Percentiles rank a stretch among this genome's conserved stretches.
These are phyloP conservation scores for Characodon lateralis DNA, from an alignment of 2,797 vertebrate genomes.

Conservation along the genomic window DNA sequence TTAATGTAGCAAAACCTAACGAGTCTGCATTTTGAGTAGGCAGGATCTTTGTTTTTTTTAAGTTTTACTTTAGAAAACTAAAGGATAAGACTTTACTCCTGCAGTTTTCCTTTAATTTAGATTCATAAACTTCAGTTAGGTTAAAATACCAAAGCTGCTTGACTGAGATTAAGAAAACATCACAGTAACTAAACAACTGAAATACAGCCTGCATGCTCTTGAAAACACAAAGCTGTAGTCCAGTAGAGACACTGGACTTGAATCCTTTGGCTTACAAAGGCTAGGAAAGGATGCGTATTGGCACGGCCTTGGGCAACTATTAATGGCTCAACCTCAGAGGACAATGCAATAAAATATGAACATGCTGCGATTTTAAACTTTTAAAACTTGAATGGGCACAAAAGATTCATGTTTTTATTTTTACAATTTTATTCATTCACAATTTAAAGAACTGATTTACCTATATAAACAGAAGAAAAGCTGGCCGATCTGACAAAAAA, in stretches of 20 bases:
- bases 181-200: too few species aligned
- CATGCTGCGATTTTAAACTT: neutral
- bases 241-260: too few species aligned
- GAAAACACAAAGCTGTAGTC: neutral
- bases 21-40: neutral
- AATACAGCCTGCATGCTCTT: too few species aligned
- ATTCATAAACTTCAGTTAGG: too few species aligned
- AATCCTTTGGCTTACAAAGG: neutral
- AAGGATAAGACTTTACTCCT: too few species aligned
- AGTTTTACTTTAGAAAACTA: neutral
- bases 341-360: too few species aligned
- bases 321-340: neutral
- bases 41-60: neutral
- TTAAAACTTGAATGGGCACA: neutral
- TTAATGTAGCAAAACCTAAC: neutral
- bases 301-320: neutral
- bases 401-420: slow-evolving; percentile 6
- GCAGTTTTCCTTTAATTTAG: too few species aligned
- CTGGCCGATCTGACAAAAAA: slow-evolving; percentile 39
- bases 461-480: slow-evolving; percentile 54
- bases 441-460: slow-evolving; percentile 54
- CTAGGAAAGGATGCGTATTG: neutral
- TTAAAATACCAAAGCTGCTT: too few species aligned
- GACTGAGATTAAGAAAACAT: too few species aligned
- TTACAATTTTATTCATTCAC: slow-evolving; percentile 66